Percentiles rank a stretch among this genome's conserved stretches.
Conservation (phyloP, 2,888 invertebrate genomes). For the Chrysolina oricalcia region DNA sequence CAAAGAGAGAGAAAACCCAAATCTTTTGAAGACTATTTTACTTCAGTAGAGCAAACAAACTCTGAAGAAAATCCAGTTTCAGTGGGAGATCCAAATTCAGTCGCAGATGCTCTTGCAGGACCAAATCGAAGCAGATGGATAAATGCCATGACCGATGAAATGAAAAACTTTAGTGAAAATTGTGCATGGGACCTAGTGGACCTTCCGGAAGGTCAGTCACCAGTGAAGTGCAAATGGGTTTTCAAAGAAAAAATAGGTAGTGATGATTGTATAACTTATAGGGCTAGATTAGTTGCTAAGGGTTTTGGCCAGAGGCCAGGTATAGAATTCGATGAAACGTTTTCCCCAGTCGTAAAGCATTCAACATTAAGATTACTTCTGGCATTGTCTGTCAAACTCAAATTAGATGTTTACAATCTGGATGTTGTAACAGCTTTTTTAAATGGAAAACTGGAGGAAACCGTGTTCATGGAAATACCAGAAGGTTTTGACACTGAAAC, state of each 20-base stretch:
- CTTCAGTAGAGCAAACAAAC: too few relatives aligned
- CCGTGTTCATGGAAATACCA: conserved; percentile 37
- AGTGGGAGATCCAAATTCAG: conserved; percentile 38
- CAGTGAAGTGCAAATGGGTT: conserved; percentile 54
- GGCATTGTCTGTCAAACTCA: conserved; percentile 23
- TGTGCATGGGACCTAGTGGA: conserved; percentile 50
- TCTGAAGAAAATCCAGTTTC: conserved; percentile 25
- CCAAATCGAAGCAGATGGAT: conserved; percentile 48
- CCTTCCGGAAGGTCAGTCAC: conserved; percentile 33
- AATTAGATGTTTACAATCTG: conserved; percentile 25
- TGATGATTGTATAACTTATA: conserved; percentile 44
- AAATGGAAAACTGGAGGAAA: conserved; percentile 33
- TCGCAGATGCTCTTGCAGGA: conserved; percentile 48
- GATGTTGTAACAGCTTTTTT: conserved; percentile 33
- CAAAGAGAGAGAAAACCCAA: conserved; percentile 34
- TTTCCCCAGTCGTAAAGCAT: conserved; percentile 29
- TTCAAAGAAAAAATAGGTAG: conserved; percentile 49
- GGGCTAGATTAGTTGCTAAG: conserved; percentile 53
- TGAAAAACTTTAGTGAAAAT: conserved; percentile 47
- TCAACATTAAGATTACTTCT: conserved; percentile 30
- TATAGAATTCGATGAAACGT: conserved; percentile 45
- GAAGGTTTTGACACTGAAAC: conserved; percentile 30
- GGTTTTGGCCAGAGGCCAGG: conserved; percentile 48
- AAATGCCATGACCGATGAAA: conserved; percentile 46
- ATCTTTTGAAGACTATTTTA: conserved; percentile 32